Evolutionary conservation across 2,113 vertebrate genomes (phyloP).

Genomic region (Paracanthobrama guichenoti): DNA sequence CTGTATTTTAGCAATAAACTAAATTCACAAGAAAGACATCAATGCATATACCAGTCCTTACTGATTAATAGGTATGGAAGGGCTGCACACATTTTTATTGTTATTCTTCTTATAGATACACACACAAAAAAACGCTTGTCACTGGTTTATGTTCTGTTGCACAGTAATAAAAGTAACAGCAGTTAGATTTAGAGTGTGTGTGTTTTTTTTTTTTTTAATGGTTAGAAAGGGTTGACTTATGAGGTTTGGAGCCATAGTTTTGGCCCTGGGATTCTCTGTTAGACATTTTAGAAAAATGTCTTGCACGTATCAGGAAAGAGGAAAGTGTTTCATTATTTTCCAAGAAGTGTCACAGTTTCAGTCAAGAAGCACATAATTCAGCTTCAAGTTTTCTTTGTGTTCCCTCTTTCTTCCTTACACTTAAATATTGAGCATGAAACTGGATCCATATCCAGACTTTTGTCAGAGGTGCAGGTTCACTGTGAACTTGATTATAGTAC

Average conservation of each 20-base stretch:
- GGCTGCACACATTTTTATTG: not conserved
- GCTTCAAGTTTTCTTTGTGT: conserved; percentile 57
- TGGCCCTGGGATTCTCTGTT: not conserved
- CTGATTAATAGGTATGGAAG: not conserved
- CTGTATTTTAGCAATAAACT: not conserved
- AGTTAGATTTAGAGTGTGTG: not conserved
- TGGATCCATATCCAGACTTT: conserved; percentile 71
- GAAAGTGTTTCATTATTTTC: conserved; percentile 80
- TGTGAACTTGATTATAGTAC: conserved; percentile 79
- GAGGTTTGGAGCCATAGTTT: not conserved
- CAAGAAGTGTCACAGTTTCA: conserved; percentile 68
- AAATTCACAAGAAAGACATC: not conserved
- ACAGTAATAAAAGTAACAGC: not conserved
- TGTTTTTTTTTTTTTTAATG: not conserved
- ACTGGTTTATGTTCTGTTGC: not conserved
- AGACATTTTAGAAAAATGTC: conserved; percentile 48
- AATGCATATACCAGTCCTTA: not conserved
- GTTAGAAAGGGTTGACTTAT: not conserved
- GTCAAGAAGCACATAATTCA: conserved; percentile 69
- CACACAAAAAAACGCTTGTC: not conserved
- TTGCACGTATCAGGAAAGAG: conserved; percentile 65
- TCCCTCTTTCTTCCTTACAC: conserved; percentile 52
- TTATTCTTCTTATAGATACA: not conserved
- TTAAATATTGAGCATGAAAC: conserved; percentile 72
- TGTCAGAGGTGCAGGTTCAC: conserved; percentile 66